These are phyloP conservation scores for Neolamprologus brichardi DNA, from an alignment of 2,113 vertebrate species.

Conservation along the genomic window DNA sequence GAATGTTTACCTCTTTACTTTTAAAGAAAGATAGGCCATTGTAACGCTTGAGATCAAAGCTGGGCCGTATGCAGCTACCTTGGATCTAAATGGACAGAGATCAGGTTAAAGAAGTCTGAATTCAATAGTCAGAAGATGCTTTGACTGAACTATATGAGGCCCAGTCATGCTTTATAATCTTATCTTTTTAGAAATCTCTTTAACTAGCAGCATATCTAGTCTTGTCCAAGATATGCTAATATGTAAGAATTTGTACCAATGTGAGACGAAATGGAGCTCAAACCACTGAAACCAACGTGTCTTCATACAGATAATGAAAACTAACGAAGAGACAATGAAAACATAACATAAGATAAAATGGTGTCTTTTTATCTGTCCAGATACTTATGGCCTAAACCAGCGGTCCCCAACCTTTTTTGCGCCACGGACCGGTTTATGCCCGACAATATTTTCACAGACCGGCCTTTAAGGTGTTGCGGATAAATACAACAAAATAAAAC, in stretches of 20 bases:
- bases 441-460: neutral
- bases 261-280: neutral
- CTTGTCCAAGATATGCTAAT: neutral
- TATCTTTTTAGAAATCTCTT: neutral
- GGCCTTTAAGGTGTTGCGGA: neutral
- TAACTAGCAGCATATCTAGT: neutral
- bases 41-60: neutral
- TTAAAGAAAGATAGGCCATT: neutral
- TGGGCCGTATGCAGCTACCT: neutral
- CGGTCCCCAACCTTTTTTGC: neutral
- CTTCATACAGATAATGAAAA: neutral
- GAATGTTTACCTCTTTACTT: neutral
- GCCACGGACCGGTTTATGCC: neutral
- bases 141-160: neutral
- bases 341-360: neutral
- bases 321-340: neutral
- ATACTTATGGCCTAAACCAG: neutral
- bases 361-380: neutral
- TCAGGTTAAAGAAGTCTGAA: neutral
- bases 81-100: neutral
- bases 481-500: neutral
- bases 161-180: neutral
- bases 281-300: neutral
- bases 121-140: neutral
- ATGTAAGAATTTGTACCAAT: neutral